phyloP scores from a whole-genome alignment of 2,888 invertebrate genomes.

The Atethmia centrago region DNA sequence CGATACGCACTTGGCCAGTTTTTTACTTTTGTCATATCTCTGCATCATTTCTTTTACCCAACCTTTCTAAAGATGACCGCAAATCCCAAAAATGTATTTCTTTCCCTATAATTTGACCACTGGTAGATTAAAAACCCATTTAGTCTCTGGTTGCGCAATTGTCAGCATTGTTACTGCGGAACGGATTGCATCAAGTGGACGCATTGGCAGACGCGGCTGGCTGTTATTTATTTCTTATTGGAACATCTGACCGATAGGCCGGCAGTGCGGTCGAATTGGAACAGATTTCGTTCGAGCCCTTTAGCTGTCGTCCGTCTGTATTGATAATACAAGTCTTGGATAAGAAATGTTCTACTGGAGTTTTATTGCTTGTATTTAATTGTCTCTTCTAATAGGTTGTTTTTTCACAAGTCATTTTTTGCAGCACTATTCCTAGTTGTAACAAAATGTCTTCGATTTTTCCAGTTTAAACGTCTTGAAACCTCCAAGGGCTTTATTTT shows the following conservation, averaged over 20 bases:
- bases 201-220: constrained; percentile 80
- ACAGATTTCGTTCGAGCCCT: constrained; percentile 67
- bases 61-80: constrained; percentile 20
- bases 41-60: not conserved
- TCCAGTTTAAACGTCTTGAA: not conserved
- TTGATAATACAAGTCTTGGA: not conserved
- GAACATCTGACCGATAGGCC: constrained; percentile 60
- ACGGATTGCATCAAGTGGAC: constrained; percentile 73
- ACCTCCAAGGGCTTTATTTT: not conserved
- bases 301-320: constrained; percentile 29
- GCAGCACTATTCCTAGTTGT: not conserved
- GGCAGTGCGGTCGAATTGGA: constrained; percentile 63
- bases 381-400: not conserved
- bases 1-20: no score
- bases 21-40: not conserved
- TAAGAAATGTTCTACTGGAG: not conserved
- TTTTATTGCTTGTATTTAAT: not conserved
- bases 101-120: constrained; percentile 26
- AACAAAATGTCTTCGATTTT: not conserved
- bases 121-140: constrained; percentile 59
- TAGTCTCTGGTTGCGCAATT: constrained; percentile 58
- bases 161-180: constrained; percentile 51
- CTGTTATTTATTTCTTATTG: constrained; percentile 83
- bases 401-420: not conserved
- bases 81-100: constrained; percentile 9